Base-by-base conservation (phyloP, 2,888 invertebrate species). In the Maniola hyperantus region DNA sequence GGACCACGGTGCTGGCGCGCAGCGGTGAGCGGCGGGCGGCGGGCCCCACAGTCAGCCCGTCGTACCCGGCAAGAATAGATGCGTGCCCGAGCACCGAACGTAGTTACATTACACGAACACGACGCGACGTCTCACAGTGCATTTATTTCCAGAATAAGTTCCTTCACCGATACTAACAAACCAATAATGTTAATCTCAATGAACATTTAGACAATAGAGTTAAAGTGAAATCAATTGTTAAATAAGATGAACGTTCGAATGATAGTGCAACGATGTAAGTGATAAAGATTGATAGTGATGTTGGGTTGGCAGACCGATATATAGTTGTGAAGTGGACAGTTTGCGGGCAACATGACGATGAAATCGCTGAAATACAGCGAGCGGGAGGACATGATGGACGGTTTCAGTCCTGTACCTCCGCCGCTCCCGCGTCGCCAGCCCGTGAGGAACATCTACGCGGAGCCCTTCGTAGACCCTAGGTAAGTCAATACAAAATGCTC, bases 391-490 rank as follows among this genome's bases (percentile, higher is more conserved):
- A 92, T 91, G 88, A 92, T 93, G 92, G 92, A 92, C 76, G 92
- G 91, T 51, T 92, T 92, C 83, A 92, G 93, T 77, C 92, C 94
- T 62, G 93, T 94, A 71, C 93, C 94, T 74, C 94, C 94, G 74
- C 94, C 94, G 71, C 93, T 94, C 74, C 92, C 94, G 72, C 93
- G 94, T 69, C 90, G 94, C 72, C 93, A 94, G 82, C 93, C 92
- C 59, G 93, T 94, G 78, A 88, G 94, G 81, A 94, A 94, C 84
- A 94, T 94, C 85, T 94, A 94, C 78, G 94, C 94, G 50, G 94
- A 94, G 80, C 95, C 94, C 77, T 94, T 94, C 88, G 93, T 94
- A 74, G 94, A 94, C 80, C 93, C 91, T 82, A 92, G 93, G 93
- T 93, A 86, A 91, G 92, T 87, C 62, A 20, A 36, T 50, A 59